Evolutionary conservation across 2,797 vertebrate genomes (phyloP).

Genomic region (Basileuterus tristriatus): DNA sequence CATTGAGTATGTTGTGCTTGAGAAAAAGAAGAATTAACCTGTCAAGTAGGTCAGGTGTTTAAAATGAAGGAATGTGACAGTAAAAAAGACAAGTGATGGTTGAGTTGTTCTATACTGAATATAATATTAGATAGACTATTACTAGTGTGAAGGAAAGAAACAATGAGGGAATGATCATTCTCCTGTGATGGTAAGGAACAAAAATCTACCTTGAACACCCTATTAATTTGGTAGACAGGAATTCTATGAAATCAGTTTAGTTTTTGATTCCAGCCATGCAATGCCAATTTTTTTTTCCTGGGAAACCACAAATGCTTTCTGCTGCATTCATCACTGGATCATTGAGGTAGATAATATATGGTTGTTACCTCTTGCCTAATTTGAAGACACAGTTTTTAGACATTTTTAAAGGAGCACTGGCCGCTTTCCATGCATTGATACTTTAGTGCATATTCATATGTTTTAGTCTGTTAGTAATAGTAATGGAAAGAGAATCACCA

Average conservation of each 20-base stretch:
- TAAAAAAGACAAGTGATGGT: background rate
- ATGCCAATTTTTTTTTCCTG: background rate
- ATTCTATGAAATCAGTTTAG: background rate
- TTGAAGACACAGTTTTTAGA: background rate
- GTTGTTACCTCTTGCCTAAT: background rate
- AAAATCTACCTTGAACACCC: background rate
- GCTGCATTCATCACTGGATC: background rate
- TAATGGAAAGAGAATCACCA: background rate
- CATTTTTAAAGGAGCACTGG: background rate
- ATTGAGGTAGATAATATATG: background rate
- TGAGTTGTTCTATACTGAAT: background rate
- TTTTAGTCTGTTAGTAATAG: background rate
- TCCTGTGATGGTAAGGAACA: background rate
- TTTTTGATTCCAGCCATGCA: background rate
- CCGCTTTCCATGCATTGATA: background rate
- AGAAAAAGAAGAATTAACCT: background rate
- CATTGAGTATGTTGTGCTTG: background rate
- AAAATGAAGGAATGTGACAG: background rate
- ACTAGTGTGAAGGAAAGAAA: background rate
- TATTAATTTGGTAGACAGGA: background rate
- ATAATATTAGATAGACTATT: background rate
- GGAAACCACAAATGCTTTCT: background rate
- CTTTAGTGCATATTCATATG: fast-evolving
- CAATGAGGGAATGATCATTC: background rate
- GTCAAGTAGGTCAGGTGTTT: background rate